Percentiles rank a stretch among this genome's conserved stretches.
Conservation (phyloP, 2,888 invertebrate genomes). For the Cynaeus angustus region DNA sequence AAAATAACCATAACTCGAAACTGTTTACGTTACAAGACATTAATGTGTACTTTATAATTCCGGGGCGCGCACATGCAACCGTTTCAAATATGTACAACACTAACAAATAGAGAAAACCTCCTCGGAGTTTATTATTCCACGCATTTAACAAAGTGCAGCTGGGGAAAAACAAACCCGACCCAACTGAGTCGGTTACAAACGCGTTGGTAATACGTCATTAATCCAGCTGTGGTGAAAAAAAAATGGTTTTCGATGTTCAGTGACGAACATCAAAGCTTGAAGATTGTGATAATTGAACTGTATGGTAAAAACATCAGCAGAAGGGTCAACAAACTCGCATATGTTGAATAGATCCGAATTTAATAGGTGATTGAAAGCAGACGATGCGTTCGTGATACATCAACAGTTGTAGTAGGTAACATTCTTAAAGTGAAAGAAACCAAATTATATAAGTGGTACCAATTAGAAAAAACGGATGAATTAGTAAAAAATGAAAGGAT, state of each 20-base stretch:
- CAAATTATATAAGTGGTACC: conserved; percentile 13
- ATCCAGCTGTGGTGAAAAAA: background rate
- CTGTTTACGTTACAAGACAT: conserved; percentile 47
- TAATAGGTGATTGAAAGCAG: conserved; percentile 35
- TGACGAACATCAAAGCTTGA: conserved; percentile 8
- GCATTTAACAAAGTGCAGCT: conserved; percentile 57
- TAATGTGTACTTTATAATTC: conserved; percentile 49
- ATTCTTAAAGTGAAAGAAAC: conserved; percentile 31
- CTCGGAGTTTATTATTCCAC: conserved; percentile 58
- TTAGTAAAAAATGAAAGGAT: conserved; percentile 16
- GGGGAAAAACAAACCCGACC: conserved; percentile 55
- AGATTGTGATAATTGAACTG: conserved; percentile 33
- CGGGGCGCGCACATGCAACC: conserved; percentile 52
- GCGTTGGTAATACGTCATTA: conserved; percentile 42
- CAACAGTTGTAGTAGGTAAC: no score
- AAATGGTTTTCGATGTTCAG: background rate
- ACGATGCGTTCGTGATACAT: conserved; percentile 21
- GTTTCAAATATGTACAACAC: conserved; percentile 55
- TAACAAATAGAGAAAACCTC: conserved; percentile 59
- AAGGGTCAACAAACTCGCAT: conserved; percentile 47
- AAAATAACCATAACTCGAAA: conserved; percentile 44
- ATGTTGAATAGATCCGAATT: conserved; percentile 38
- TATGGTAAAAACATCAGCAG: conserved; percentile 32
- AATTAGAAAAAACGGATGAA: conserved; percentile 26
- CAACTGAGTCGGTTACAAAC: conserved; percentile 21